These are phyloP conservation scores for Argyresthia goedartella DNA, from an alignment of 2,888 invertebrate species.

Conservation along the genomic window DNA sequence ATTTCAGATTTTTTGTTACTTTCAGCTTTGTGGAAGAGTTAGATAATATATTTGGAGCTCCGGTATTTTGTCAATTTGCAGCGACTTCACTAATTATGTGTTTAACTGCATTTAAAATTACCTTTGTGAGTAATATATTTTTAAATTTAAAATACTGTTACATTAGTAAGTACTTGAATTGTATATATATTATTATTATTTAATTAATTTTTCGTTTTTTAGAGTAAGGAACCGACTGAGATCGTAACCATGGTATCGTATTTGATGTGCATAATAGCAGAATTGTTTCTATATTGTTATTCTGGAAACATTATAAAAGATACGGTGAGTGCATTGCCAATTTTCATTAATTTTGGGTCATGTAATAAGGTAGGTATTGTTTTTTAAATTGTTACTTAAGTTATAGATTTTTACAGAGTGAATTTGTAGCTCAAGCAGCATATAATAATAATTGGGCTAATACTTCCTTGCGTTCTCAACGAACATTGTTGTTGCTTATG, in stretches of 20 bases:
- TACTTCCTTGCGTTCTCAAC: conserved; percentile 20
- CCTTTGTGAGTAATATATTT: conserved; percentile 20
- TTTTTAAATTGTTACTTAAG: no score
- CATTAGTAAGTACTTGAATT: no score
- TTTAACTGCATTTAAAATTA: conserved; percentile 35
- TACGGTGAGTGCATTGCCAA: conserved; percentile 27
- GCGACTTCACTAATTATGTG: conserved; percentile 34
- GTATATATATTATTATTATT: not conserved
- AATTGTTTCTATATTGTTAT: conserved; percentile 41
- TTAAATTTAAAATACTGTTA: no score
- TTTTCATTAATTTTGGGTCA: no score
- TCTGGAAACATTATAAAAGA: conserved; percentile 41
- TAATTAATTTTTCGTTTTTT: conserved; percentile 2
- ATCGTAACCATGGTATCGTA: conserved; percentile 33
- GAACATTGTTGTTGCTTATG: conserved; percentile 29
- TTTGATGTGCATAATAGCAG: conserved; percentile 32
- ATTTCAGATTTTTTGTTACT: not conserved
- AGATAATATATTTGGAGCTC: conserved; percentile 22
- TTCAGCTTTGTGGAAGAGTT: conserved; percentile 24
- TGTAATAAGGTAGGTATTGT: no score
- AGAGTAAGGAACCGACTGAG: conserved; percentile 14
- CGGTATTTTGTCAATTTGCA: conserved; percentile 28
- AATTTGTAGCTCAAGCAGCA: conserved; percentile 23
- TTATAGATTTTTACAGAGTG: conserved; percentile 20
- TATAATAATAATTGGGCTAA: conserved; percentile 32